phyloP scores from a whole-genome alignment of 1,140 invertebrate genomes.

The Cotesia typhae region DNA sequence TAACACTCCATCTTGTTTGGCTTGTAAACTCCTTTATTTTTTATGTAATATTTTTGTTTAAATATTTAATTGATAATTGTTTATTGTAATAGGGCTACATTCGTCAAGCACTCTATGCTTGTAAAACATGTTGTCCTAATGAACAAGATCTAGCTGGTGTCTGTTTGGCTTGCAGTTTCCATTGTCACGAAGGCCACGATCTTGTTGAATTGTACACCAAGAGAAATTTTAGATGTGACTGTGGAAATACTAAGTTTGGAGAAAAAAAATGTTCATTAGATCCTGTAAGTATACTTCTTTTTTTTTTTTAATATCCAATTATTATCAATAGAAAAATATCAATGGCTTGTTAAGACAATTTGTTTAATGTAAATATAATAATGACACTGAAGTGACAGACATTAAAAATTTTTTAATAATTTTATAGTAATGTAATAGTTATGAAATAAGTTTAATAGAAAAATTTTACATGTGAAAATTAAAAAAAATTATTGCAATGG shows the following conservation, averaged over 20 bases:
- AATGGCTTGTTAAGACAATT: not conserved
- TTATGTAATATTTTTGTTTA: not conserved
- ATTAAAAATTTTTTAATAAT: no score
- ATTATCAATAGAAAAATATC: not conserved
- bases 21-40: constrained; percentile 20
- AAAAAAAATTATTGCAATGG: not conserved
- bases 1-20: constrained; percentile 4
- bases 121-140: constrained; percentile 82
- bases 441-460: no score
- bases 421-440: no score
- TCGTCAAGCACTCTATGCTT: constrained; percentile 95
- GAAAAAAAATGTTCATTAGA: constrained; percentile 77
- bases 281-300: constrained; percentile 63
- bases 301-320: not conserved
- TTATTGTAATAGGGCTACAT: constrained; percentile 84
- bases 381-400: no score
- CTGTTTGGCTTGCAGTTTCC: constrained; percentile 93
- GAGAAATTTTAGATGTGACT: constrained; percentile 95
- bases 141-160: constrained; percentile 79
- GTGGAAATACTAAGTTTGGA: constrained; percentile 89
- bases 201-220: constrained; percentile 98
- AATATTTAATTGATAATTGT: constrained; percentile 27
- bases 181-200: constrained; percentile 96
- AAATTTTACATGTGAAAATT: not conserved
- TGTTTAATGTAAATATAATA: no score